Evolutionary conservation across 2,888 invertebrate genomes (phyloP).

Genomic region (Chydorus sphaericus): DNA sequence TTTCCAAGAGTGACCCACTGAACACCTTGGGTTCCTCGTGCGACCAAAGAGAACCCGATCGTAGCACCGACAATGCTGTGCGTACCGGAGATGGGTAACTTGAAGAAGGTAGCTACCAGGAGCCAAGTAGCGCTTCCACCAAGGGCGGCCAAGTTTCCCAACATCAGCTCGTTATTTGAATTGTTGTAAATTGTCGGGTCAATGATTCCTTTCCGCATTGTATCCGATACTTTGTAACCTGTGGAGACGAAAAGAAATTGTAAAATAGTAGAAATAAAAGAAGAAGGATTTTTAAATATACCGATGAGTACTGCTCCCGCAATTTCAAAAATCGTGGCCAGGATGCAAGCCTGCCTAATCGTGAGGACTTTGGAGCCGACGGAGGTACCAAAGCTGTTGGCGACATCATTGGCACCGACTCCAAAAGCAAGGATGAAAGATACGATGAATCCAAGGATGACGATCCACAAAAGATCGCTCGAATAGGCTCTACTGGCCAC

Average conservation of each 20-base stretch:
- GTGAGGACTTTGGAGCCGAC: slow-evolving; percentile 94
- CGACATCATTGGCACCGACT: slow-evolving; percentile 97
- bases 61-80: slow-evolving; percentile 98
- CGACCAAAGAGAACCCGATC: slow-evolving; percentile 88
- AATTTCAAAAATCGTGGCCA: slow-evolving; percentile 95
- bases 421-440: slow-evolving; percentile 95
- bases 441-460: slow-evolving; percentile 79
- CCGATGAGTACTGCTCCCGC: slow-evolving; percentile 89
- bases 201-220: slow-evolving; percentile 94
- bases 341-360: slow-evolving; percentile 78
- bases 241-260: too few species aligned
- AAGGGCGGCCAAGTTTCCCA: slow-evolving; percentile 82
- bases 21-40: slow-evolving; percentile 68
- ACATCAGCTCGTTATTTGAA: slow-evolving; percentile 67
- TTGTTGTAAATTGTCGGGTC: slow-evolving; percentile 72
- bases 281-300: too few species aligned
- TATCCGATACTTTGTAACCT: slow-evolving; percentile 91
- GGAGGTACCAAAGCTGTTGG: slow-evolving; percentile 96
- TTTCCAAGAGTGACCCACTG: slow-evolving; percentile 67
- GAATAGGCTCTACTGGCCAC: not conserved
- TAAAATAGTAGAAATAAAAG: too few species aligned
- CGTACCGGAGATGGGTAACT: slow-evolving; percentile 96
- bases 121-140: slow-evolving; percentile 86
- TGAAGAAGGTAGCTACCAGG: slow-evolving; percentile 80
- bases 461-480: slow-evolving; percentile 57